Conservation (phyloP, 2,888 invertebrate genomes). For the Nesidiocoris tenuis region DNA sequence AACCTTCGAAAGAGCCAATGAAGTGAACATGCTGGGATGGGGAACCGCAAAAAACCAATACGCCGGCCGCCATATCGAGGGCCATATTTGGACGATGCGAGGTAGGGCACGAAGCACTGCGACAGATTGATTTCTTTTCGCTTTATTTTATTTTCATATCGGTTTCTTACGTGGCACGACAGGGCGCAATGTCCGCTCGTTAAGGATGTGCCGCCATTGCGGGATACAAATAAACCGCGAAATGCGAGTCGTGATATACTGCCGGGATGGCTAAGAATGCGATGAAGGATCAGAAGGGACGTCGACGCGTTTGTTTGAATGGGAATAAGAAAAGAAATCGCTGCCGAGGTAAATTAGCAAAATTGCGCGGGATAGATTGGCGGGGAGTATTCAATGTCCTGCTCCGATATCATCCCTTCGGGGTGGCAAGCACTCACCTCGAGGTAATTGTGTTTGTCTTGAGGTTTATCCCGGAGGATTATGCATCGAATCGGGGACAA, state of each 20-base stretch:
- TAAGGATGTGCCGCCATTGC: not conserved
- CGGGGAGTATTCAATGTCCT: too few species aligned
- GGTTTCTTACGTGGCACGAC: not conserved
- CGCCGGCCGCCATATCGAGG: slow-evolving; percentile 20
- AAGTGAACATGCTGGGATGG: slow-evolving; percentile 6
- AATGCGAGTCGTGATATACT: not conserved
- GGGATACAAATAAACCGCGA: not conserved
- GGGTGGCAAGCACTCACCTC: too few species aligned
- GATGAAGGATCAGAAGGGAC: too few species aligned
- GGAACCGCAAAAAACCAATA: not conserved
- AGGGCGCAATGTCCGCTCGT: not conserved
- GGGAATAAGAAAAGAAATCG: too few species aligned
- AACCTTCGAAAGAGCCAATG: slow-evolving; percentile 15
- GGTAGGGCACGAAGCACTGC: not conserved
- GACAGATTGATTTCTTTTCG: not conserved
- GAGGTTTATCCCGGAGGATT: slow-evolving; percentile 17
- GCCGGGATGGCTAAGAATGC: not conserved
- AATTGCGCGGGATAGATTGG: too few species aligned
- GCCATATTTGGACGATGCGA: slow-evolving; percentile 16
- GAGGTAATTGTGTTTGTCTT: slow-evolving; percentile 14
- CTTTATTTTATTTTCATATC: not conserved
- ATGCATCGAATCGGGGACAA: slow-evolving; percentile 19
- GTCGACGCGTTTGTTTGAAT: too few species aligned
- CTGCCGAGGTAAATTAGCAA: too few species aligned
- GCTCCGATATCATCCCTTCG: too few species aligned